Percentiles rank a stretch among this genome's conserved stretches.
Conservation (phyloP, 2,888 invertebrate species). For the Hofmannophila pseudospretella region DNA sequence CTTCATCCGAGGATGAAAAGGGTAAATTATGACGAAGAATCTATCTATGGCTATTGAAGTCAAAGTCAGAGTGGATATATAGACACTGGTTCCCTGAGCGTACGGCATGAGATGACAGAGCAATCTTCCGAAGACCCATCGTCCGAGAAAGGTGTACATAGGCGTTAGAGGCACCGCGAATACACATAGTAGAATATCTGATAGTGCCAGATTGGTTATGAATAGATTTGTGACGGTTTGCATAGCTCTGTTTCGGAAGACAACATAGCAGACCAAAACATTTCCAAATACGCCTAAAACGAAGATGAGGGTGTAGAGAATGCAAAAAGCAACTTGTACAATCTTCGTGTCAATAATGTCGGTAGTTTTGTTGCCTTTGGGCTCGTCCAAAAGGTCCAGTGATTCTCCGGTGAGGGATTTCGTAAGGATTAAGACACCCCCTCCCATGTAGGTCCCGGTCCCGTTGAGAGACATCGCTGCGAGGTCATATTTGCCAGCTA, state of each 20-base stretch:
- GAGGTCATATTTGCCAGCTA: constrained; percentile 39
- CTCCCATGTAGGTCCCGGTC: constrained; percentile 41
- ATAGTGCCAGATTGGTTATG: constrained; percentile 92
- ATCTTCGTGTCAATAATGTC: constrained; percentile 81
- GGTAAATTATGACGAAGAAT: constrained; percentile 93
- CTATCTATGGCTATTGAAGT: constrained; percentile 96
- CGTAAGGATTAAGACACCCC: constrained; percentile 58
- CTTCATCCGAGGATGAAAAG: constrained; percentile 90
- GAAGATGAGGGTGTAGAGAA: constrained; percentile 88
- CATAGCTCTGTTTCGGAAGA: constrained; percentile 90
- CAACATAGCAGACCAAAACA: constrained; percentile 90
- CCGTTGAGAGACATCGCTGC: constrained; percentile 57
- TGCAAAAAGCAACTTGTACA: constrained; percentile 85
- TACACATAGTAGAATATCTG: constrained; percentile 90
- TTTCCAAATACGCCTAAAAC: constrained; percentile 89
- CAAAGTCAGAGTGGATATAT: constrained; percentile 92
- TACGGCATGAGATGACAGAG: constrained; percentile 92
- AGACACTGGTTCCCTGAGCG: constrained; percentile 91
- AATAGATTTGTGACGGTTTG: constrained; percentile 95
- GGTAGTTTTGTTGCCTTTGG: constrained; percentile 57
- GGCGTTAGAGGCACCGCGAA: constrained; percentile 94
- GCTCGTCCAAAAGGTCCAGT: constrained; percentile 60
- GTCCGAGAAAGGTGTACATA: constrained; percentile 87
- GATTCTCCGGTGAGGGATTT: constrained; percentile 66
- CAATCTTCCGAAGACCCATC: constrained; percentile 90